Evolutionary conservation across 2,797 vertebrate species (phyloP).

Genomic region (Tragopan temminckii): DNA sequence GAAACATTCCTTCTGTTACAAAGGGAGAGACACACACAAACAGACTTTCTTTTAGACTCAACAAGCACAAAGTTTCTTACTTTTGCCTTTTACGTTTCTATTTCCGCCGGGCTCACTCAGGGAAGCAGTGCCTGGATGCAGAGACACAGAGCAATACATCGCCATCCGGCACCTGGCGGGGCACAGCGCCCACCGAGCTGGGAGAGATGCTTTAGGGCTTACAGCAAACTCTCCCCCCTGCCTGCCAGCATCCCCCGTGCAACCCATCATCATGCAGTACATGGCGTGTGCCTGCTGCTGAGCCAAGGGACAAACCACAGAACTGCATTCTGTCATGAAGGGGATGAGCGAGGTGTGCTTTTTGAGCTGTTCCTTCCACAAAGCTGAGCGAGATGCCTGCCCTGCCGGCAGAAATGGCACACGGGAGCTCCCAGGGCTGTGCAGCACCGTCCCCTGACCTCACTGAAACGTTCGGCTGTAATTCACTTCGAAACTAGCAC

Average conservation of each 20-base stretch:
- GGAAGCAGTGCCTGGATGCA: neutral
- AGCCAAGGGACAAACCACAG: neutral
- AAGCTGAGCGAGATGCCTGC: neutral
- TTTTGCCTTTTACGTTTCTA: conserved; percentile 77
- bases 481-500: conserved; percentile 84
- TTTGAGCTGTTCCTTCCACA: neutral
- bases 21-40: conserved; percentile 84
- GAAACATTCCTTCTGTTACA: conserved; percentile 89
- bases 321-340: neutral
- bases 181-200: neutral
- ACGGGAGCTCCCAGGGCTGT: neutral
- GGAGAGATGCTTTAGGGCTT: neutral
- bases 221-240: conserved; percentile 14
- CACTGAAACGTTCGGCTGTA: conserved; percentile 73
- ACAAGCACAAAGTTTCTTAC: conserved; percentile 82
- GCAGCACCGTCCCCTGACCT: conserved; percentile 69
- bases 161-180: neutral
- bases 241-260: neutral
- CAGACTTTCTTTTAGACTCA: conserved; percentile 84
- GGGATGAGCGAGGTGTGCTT: neutral
- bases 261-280: neutral
- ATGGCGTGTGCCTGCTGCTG: neutral
- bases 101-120: neutral
- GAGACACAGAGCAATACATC: neutral
- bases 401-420: neutral